phyloP scores from a whole-genome alignment of 2,113 vertebrate genomes.

The Theristicus caerulescens region DNA sequence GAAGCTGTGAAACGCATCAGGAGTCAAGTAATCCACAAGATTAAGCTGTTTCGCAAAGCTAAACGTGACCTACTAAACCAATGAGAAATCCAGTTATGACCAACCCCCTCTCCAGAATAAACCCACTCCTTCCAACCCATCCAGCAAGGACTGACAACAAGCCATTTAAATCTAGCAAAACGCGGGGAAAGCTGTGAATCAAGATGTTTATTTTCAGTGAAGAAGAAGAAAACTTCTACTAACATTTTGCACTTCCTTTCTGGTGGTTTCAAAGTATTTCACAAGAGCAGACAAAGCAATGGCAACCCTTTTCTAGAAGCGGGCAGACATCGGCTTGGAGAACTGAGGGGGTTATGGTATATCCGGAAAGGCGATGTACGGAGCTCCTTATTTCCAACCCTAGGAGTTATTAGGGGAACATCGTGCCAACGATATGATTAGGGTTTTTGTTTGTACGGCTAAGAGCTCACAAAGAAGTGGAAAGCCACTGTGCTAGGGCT shows the following conservation, averaged over 20 bases:
- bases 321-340: background rate
- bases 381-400: background rate
- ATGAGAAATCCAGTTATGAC: background rate
- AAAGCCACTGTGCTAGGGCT: background rate
- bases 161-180: background rate
- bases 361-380: background rate
- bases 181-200: accelerated
- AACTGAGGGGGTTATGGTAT: accelerated
- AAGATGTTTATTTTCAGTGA: background rate
- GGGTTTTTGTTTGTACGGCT: background rate
- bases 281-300: background rate
- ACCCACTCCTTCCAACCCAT: background rate
- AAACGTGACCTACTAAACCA: background rate
- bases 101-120: background rate
- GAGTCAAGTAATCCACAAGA: background rate
- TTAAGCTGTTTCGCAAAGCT: background rate
- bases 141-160: too few species aligned
- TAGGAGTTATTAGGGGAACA: background rate
- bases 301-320: background rate
- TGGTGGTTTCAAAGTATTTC: background rate
- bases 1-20: background rate
- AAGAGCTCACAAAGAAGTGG: background rate
- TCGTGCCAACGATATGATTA: background rate
- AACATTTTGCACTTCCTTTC: background rate
- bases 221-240: background rate